These are phyloP conservation scores for Gymnothorax javanicus DNA, from an alignment of 2,797 vertebrate species.

Conservation along the genomic window DNA sequence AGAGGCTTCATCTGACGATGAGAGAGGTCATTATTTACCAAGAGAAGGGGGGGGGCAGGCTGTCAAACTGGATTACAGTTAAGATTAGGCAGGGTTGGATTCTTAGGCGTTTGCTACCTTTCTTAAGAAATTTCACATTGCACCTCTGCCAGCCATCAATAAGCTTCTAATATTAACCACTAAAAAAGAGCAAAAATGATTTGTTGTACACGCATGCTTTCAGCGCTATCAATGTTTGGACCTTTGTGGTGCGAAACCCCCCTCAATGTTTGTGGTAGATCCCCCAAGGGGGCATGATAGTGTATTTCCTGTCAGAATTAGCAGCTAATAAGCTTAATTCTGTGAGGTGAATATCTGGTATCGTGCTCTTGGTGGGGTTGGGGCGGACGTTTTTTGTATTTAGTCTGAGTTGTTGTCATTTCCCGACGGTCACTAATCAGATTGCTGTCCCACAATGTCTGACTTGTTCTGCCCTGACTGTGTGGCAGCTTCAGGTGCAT, in stretches of 20 bases:
- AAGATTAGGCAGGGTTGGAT: not conserved
- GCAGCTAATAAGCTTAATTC: not conserved
- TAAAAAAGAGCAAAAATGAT: not conserved
- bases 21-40: too few relatives aligned
- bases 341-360: not conserved
- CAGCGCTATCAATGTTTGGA: not conserved
- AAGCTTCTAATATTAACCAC: not conserved
- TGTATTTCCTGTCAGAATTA: not conserved
- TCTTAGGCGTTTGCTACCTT: not conserved
- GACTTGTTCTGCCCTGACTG: not conserved
- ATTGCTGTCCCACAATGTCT: not conserved
- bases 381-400: not conserved
- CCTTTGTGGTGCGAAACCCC: not conserved
- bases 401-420: not conserved
- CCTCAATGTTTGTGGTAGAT: not conserved
- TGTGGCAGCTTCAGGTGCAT: not conserved
- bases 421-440: not conserved
- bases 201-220: not conserved
- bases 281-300: not conserved
- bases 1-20: too few relatives aligned
- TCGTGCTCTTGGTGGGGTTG: not conserved
- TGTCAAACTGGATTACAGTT: not conserved
- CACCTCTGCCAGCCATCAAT: not conserved
- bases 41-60: not conserved
- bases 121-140: not conserved